Evolutionary conservation across 2,113 vertebrate species (phyloP).

Genomic region (Menidia beryllina): DNA sequence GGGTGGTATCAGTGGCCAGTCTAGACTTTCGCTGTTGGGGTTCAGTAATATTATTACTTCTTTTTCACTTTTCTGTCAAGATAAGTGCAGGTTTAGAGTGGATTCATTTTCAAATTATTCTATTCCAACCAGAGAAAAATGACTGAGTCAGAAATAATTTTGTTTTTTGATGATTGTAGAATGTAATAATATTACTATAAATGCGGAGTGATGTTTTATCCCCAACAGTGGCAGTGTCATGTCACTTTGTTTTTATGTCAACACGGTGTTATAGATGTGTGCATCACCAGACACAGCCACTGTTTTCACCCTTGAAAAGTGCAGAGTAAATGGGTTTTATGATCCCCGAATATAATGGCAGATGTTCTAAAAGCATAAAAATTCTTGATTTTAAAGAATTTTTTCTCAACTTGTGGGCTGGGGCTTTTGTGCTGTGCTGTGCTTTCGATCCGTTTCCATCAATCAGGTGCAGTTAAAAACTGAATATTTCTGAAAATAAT

Average conservation of each 20-base stretch:
- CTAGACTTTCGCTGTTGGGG: conserved; percentile 24
- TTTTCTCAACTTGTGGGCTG: conserved; percentile 55
- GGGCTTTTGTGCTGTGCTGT: neutral
- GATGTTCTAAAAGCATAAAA: conserved; percentile 5
- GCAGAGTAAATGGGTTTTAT: too few relatives aligned
- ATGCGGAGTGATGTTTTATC: conserved; percentile 32
- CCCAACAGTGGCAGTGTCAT: conserved; percentile 2
- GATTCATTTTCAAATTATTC: neutral
- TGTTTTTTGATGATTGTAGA: neutral
- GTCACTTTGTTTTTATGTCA: conserved; percentile 35
- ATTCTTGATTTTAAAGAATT: conserved; percentile 36
- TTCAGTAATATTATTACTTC: conserved; percentile 48
- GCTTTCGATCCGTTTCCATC: too few relatives aligned
- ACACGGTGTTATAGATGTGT: neutral
- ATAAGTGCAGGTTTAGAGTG: too few relatives aligned
- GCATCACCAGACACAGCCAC: conserved; percentile 6
- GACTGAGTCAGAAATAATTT: neutral
- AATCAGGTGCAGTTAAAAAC: too few relatives aligned
- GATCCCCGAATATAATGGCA: neutral
- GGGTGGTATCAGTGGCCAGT: conserved; percentile 34
- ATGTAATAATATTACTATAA: conserved; percentile 43
- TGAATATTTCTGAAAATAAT: neutral
- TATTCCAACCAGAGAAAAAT: neutral
- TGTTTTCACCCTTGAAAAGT: neutral
- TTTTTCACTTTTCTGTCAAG: too few relatives aligned